Evolutionary conservation across 1,140 invertebrate genomes (phyloP).

Genomic region (Bombus vancouverensis): DNA sequence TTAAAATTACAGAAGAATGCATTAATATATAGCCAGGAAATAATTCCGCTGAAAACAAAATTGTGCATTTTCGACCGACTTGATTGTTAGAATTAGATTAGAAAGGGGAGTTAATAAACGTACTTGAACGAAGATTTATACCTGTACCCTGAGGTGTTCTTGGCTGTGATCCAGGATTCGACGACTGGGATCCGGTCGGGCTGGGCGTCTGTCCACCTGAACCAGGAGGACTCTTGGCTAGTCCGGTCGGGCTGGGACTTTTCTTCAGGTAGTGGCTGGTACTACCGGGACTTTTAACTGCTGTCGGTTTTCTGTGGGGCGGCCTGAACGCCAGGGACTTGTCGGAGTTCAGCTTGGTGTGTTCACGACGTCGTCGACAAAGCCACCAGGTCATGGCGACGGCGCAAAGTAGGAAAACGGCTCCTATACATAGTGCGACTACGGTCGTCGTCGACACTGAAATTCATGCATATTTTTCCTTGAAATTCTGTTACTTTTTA

Average conservation of each 20-base stretch:
- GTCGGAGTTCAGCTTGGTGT: conserved; percentile 81
- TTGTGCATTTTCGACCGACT: too few species aligned
- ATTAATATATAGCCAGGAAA: too few species aligned
- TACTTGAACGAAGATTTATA: background rate
- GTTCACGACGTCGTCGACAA: conserved; percentile 82
- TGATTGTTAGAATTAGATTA: too few species aligned
- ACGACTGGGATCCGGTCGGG: conserved; percentile 74
- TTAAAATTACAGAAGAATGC: too few species aligned
- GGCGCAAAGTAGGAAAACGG: conserved; percentile 83
- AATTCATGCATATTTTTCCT: conserved; percentile 66
- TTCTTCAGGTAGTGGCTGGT: conserved; percentile 93
- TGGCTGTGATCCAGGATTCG: conserved; percentile 65
- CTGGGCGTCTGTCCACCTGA: conserved; percentile 76
- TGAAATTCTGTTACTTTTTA: background rate
- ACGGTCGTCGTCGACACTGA: conserved; percentile 85
- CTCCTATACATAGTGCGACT: conserved; percentile 85
- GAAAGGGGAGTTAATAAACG: background rate
- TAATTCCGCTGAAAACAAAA: too few species aligned
- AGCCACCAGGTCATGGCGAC: conserved; percentile 85
- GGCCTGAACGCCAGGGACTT: conserved; percentile 84
- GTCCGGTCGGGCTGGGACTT: conserved; percentile 91
- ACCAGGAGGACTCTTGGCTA: conserved; percentile 83
- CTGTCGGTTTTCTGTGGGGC: conserved; percentile 85
- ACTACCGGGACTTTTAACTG: conserved; percentile 86
- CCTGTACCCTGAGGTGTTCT: conserved; percentile 69